phyloP scores from a whole-genome alignment of 2,797 vertebrate species.

The Gouania willdenowi region DNA sequence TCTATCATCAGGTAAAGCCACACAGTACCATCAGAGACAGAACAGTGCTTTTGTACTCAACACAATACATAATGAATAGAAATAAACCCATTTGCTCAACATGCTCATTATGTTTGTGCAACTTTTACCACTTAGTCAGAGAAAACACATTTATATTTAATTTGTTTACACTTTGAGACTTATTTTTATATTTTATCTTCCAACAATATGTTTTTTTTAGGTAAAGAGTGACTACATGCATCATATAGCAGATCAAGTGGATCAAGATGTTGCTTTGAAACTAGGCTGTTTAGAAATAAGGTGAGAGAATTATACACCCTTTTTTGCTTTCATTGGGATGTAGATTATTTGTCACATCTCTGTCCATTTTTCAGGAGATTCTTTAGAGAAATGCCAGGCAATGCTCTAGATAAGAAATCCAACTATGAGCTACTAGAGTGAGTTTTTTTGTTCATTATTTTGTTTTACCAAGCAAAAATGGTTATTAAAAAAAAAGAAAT shows the following conservation, averaged over 20 bases:
- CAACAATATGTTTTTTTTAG: conserved; percentile 71
- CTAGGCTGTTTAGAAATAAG: conserved; percentile 98
- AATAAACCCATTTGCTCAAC: too few relatives aligned
- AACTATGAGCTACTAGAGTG: conserved; percentile 98
- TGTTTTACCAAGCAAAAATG: too few relatives aligned
- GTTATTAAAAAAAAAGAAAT: too few relatives aligned
- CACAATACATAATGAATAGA: too few relatives aligned
- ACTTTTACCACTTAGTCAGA: too few relatives aligned
- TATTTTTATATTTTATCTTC: too few relatives aligned
- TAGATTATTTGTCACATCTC: conserved; percentile 7
- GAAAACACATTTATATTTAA: too few relatives aligned
- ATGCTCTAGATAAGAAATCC: conserved; percentile 97
- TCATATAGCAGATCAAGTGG: conserved; percentile 92
- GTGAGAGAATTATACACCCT: conserved; percentile 63
- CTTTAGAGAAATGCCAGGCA: conserved; percentile 96
- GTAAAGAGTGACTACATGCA: conserved; percentile 98
- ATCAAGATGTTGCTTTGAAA: conserved; percentile 97
- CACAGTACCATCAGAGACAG: not conserved
- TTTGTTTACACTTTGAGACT: too few relatives aligned
- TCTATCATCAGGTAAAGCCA: conserved; percentile 92
- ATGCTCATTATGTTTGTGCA: too few relatives aligned
- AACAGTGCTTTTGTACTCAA: too few relatives aligned
- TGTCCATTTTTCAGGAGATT: conserved; percentile 81
- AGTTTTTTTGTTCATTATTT: too few relatives aligned
- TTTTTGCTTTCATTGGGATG: not conserved